These are phyloP conservation scores for Amaurobius ferox DNA, from an alignment of 2,888 invertebrate species.

Conservation along the genomic window DNA sequence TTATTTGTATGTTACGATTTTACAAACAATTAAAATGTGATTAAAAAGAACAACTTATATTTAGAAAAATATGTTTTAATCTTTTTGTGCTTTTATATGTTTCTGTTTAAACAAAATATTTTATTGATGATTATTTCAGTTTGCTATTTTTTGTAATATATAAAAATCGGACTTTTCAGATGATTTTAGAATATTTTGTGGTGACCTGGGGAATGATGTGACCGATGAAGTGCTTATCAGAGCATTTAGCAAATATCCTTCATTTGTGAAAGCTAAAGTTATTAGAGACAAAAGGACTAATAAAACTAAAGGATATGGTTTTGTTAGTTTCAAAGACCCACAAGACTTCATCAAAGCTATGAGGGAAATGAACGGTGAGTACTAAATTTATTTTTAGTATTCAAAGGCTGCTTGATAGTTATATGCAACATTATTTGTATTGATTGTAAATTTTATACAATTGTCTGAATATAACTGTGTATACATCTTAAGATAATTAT, in stretches of 20 bases:
- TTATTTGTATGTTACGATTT: too few relatives aligned
- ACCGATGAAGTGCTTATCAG: slow-evolving; percentile 97
- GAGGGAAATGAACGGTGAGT: slow-evolving; percentile 98
- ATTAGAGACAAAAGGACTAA: slow-evolving; percentile 97
- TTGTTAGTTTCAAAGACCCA: slow-evolving; percentile 98
- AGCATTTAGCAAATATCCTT: slow-evolving; percentile 95
- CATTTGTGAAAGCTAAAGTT: slow-evolving; percentile 96
- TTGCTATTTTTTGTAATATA: too few relatives aligned
- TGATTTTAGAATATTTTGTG: slow-evolving; percentile 98
- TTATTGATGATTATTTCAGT: too few relatives aligned
- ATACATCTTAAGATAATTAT: too few relatives aligned
- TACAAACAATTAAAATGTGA: too few relatives aligned
- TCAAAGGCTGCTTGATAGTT: too few relatives aligned
- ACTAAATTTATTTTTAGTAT: not conserved
- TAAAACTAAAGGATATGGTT: slow-evolving; percentile 99
- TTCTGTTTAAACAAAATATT: too few relatives aligned
- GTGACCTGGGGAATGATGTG: slow-evolving; percentile 99
- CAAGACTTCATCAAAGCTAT: slow-evolving; percentile 98
- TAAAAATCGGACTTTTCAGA: slow-evolving; percentile 82
- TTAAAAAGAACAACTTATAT: too few relatives aligned
- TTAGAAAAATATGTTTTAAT: too few relatives aligned
- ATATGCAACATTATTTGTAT: not conserved
- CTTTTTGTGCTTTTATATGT: too few relatives aligned
- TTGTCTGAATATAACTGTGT: not conserved
- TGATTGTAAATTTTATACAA: not conserved